These are phyloP conservation scores for Petrolisthes cinctipes DNA, from an alignment of 2,888 invertebrate genomes.

Conservation along the genomic window DNA sequence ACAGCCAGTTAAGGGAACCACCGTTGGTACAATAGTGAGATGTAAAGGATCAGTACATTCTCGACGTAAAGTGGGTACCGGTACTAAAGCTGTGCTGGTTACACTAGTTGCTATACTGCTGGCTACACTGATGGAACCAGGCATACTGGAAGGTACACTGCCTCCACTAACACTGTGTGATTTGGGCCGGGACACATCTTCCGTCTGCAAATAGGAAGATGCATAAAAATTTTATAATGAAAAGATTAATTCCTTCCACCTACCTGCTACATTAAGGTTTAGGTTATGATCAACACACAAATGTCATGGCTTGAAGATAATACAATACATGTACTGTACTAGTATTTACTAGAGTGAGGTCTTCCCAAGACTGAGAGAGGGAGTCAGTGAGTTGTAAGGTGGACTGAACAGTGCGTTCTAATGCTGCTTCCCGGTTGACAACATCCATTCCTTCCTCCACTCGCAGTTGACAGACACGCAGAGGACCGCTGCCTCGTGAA, in stretches of 20 bases:
- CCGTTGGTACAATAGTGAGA: slow-evolving; percentile 61
- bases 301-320: too few species aligned
- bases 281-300: not conserved
- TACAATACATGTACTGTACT: too few species aligned
- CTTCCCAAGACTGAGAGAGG: slow-evolving; percentile 90
- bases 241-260: too few species aligned
- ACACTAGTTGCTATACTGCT: slow-evolving; percentile 26
- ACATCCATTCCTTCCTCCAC: slow-evolving; percentile 87
- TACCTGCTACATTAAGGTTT: not conserved
- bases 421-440: slow-evolving; percentile 86
- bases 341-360: slow-evolving; percentile 79
- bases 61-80: slow-evolving; percentile 21
- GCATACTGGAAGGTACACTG: slow-evolving; percentile 29
- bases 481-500: slow-evolving; percentile 48
- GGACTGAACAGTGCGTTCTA: slow-evolving; percentile 90
- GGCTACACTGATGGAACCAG: slow-evolving; percentile 20
- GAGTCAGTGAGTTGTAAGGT: slow-evolving; percentile 82
- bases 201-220: slow-evolving; percentile 30
- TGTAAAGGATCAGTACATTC: slow-evolving; percentile 59
- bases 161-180: slow-evolving; percentile 38
- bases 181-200: slow-evolving; percentile 46
- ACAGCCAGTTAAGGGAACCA: slow-evolving; percentile 36
- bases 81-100: slow-evolving; percentile 9
- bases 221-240: not conserved
- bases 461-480: slow-evolving; percentile 87